phyloP scores from a whole-genome alignment of 2,113 vertebrate species.

The Sinocyclocheilus anshuiensis region DNA sequence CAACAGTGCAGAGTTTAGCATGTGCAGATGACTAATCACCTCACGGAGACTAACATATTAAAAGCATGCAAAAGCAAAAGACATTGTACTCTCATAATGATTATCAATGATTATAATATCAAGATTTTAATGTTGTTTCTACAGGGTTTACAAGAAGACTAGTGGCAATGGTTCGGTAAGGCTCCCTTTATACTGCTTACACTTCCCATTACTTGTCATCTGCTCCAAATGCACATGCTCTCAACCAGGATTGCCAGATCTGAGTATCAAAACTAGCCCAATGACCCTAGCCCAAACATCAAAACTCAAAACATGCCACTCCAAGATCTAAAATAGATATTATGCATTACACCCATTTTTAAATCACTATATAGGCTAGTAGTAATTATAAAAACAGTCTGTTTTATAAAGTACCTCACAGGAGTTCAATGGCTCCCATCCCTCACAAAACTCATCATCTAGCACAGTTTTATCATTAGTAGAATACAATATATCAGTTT shows the following conservation, averaged over 20 bases:
- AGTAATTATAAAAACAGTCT: no score
- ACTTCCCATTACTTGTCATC: not conserved
- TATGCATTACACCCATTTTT: no score
- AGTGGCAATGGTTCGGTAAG: conserved; percentile 82
- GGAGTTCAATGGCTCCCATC: no score
- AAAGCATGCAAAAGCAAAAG: not conserved
- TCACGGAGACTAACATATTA: not conserved
- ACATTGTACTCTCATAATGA: not conserved
- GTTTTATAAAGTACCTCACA: no score
- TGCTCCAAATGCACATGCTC: not conserved
- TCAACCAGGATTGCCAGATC: not conserved
- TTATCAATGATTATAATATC: not conserved
- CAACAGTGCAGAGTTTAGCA: conserved; percentile 31
- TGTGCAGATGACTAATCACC: conserved; percentile 36
- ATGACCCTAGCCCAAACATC: not conserved
- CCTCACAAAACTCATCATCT: no score
- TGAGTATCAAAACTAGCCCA: not conserved
- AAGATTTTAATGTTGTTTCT: conserved; percentile 19
- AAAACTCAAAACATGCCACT: not conserved
- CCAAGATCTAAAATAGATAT: not conserved
- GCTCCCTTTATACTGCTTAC: conserved; percentile 38
- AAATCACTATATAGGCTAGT: no score
- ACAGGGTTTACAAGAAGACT: conserved; percentile 89
- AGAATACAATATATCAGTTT: no score
- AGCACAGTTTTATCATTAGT: no score